Percentiles rank a stretch among this genome's conserved stretches.
Conservation (phyloP, 35 echinoderm and acorn worm species). For the Stichopus chloronotus region DNA sequence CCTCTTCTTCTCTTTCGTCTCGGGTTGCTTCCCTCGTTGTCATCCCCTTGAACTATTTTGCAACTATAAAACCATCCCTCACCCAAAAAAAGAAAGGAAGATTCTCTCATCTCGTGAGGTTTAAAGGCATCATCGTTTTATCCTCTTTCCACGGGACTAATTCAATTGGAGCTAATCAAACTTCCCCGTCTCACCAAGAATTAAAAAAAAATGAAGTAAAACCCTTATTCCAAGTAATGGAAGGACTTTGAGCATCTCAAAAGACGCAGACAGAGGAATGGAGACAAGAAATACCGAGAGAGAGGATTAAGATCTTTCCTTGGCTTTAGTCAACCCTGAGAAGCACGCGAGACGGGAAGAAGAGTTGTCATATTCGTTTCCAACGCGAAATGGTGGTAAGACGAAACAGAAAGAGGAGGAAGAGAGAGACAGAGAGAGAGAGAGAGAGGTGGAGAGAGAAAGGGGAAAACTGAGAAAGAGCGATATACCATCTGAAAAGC, state of each 20-base stretch:
- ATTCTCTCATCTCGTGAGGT: constrained; percentile 30
- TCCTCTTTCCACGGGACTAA: constrained; percentile 17
- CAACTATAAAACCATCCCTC: background rate
- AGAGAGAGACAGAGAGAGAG: background rate
- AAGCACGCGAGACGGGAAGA: background rate
- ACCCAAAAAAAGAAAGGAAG: background rate
- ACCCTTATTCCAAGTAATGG: constrained; percentile 14
- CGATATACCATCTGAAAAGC: background rate
- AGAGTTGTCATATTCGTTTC: background rate
- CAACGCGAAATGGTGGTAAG: background rate
- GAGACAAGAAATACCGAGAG: background rate
- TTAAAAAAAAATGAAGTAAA: background rate
- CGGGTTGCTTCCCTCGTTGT: background rate
- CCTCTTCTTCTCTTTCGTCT: background rate
- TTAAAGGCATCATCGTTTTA: constrained; percentile 23
- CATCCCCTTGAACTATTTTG: background rate
- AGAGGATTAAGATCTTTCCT: constrained; percentile 3
- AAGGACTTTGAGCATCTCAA: background rate
- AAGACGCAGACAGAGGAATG: too few relatives aligned
- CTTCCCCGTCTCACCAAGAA: background rate
- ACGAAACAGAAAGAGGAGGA: background rate
- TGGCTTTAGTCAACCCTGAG: too few relatives aligned
- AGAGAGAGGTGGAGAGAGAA: background rate
- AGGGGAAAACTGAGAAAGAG: background rate
- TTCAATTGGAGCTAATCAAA: constrained; percentile 43